phyloP scores from a whole-genome alignment of 2,797 vertebrate species.

The Parambassis ranga region DNA sequence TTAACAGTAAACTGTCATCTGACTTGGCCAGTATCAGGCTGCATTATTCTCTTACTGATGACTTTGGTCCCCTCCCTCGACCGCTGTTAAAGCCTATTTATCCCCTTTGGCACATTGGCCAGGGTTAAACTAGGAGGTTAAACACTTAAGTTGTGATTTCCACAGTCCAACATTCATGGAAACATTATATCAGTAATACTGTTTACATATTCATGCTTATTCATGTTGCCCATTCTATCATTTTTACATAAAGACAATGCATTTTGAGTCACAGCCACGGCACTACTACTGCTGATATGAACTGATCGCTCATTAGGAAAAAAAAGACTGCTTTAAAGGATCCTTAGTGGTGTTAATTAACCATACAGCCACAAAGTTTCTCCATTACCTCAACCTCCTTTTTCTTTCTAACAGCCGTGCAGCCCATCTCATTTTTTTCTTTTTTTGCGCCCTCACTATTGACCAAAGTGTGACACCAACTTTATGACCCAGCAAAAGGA shows the following conservation, averaged over 20 bases:
- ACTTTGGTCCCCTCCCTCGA: slow-evolving; percentile 15
- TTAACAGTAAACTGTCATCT: slow-evolving; percentile 14
- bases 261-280: too few species aligned
- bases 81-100: not conserved
- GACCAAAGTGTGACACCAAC: slow-evolving; percentile 9
- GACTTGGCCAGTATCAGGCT: not conserved
- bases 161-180: too few species aligned
- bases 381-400: not conserved
- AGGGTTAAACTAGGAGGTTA: not conserved
- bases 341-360: too few species aligned
- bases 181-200: too few species aligned
- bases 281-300: not conserved
- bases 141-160: too few species aligned
- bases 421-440: not conserved
- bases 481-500: slow-evolving; percentile 31
- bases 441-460: slow-evolving; percentile 1
- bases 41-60: slow-evolving; percentile 3
- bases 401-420: not conserved
- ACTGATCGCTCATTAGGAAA: not conserved
- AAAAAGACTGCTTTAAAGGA: too few species aligned
- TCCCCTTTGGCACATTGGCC: not conserved
- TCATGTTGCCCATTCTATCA: too few species aligned
- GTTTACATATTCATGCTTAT: not conserved
- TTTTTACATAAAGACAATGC: too few species aligned
- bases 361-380: too few species aligned